A percentile compares a stretch with the other conserved stretches of the same genome.
Conservation (phyloP, 2,113 vertebrate species). For the Tylochromis polylepis region DNA sequence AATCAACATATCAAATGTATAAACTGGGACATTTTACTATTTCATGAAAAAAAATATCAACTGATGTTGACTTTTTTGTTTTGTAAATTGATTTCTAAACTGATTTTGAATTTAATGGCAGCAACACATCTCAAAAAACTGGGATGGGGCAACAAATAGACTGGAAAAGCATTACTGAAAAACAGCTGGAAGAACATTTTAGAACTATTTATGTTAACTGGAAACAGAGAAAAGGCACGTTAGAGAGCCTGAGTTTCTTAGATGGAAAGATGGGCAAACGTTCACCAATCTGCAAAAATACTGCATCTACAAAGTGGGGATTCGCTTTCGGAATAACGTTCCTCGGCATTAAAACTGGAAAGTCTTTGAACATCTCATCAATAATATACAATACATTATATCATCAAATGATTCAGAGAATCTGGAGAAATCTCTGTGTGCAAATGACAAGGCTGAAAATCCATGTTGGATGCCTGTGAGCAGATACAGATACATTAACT, state of each 20-base stretch:
- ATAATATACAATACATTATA: no score
- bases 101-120: no score
- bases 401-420: no score
- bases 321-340: background rate
- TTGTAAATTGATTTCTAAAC: no score
- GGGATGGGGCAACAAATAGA: no score
- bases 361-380: background rate
- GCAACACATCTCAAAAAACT: no score
- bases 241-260: background rate
- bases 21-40: background rate
- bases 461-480: background rate
- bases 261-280: background rate
- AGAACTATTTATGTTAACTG: background rate
- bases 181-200: background rate
- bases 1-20: background rate
- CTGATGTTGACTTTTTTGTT: no score
- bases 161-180: no score
- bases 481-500: background rate
- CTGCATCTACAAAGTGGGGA: rapidly evolving
- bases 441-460: no score
- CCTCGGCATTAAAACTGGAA: background rate
- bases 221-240: background rate
- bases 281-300: no score
- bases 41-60: background rate
- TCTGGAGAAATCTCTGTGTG: no score